Evolutionary conservation across 1,140 invertebrate species (phyloP), one percentile per base, ranked within the genome.

Genomic region (Drosophila melanica): DNA sequence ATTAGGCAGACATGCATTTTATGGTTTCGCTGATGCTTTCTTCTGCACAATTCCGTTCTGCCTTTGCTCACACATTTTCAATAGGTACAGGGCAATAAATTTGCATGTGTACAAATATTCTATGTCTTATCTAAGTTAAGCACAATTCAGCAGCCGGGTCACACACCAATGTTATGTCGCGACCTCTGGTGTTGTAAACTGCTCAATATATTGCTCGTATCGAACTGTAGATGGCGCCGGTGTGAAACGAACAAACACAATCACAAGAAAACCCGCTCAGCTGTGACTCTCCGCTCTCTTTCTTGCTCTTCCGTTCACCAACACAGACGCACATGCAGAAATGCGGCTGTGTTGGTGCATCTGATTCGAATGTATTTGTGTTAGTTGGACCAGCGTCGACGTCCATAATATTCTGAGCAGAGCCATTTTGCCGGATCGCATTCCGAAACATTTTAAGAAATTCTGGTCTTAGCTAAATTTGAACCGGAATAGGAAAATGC

Each of bases 281-380:
- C 45, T 42, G 42, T 57, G 30, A 14, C 62, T 58, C 73, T 77
- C 70, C 57, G 30, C 35, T 48, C 37, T 57, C 54, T 50, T 27
- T 8, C 33, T 8, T 42, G 35, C 58, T 74, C 66, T 75, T 71
- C 20, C 16, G 23, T 18, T 64, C 58, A 87, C 82, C 16, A 69
- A 81, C 50, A 87, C 84, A 74, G 14, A 16, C 62, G 54, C 41
- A 71, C 37, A 9, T 3, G 35, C 1, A 8, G n/a, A 23, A 47
- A 18, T 79, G 72, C 50, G 4, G 0, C 11, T 58, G 82, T 87
- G 33, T 84, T 66, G n/a, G 84, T 84, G 73, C 57, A 39, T 79
- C 72, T 79, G 45, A 87, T 89, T 82, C 76, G 79, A 79, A 77
- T 71, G 79, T 89, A n/a, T 55, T 82, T 44, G 84, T 84, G 75